These are phyloP conservation scores for Itoplectis maculator DNA, from an alignment of 2,888 invertebrate genomes.

Conservation along the genomic window DNA sequence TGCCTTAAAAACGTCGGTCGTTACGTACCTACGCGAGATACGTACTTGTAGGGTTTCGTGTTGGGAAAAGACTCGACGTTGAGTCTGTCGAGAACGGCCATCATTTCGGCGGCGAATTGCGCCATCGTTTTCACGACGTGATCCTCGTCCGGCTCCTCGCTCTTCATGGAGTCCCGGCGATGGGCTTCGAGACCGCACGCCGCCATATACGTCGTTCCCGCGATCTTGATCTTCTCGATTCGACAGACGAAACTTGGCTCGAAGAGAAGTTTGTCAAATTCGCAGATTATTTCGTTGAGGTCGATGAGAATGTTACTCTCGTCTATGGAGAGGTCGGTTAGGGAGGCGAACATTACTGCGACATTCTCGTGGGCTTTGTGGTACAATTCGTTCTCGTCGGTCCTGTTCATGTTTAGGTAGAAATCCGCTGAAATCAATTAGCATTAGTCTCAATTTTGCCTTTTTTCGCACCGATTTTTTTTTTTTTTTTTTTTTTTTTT, in stretches of 20 bases:
- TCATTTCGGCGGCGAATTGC: constrained; percentile 91
- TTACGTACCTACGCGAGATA: constrained; percentile 40
- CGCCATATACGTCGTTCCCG: constrained; percentile 99
- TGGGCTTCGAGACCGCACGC: constrained; percentile 95
- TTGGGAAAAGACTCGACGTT: constrained; percentile 86
- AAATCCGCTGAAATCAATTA: constrained; percentile 88
- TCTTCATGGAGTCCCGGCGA: constrained; percentile 86
- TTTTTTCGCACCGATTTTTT: neutral
- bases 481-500: constrained; percentile 30
- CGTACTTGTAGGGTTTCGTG: constrained; percentile 79
- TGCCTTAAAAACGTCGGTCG: constrained; percentile 9
- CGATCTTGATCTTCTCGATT: constrained; percentile 98
- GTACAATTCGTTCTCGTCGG: constrained; percentile 91
- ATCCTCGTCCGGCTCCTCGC: constrained; percentile 76
- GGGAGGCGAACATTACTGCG: constrained; percentile 98
- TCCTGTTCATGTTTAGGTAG: constrained; percentile 90
- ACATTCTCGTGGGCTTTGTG: constrained; percentile 95
- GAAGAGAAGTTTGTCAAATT: constrained; percentile 94
- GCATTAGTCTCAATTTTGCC: neutral
- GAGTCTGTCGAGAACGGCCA: constrained; percentile 87
- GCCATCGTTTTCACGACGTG: constrained; percentile 87
- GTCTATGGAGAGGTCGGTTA: constrained; percentile 91
- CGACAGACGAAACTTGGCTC: constrained; percentile 87
- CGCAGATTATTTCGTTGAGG: constrained; percentile 96
- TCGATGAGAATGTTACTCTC: constrained; percentile 88